Percentiles rank a stretch among this genome's conserved stretches.
Evolutionary conservation across 2,888 invertebrate genomes (phyloP).

Genomic region (Watsonalla binaria): DNA sequence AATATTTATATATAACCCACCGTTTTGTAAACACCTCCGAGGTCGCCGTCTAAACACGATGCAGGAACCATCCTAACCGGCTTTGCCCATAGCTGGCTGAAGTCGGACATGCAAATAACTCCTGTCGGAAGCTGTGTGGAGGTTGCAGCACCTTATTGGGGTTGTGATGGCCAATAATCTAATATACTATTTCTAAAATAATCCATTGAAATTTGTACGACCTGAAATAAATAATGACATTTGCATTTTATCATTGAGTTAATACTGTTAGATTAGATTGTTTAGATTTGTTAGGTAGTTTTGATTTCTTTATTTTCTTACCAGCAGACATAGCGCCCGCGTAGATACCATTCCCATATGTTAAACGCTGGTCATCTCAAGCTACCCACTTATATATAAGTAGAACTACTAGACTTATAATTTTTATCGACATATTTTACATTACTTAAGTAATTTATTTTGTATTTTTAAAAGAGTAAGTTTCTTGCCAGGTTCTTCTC

Average conservation of each 20-base stretch:
- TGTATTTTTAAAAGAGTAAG: too few species aligned
- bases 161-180: background rate
- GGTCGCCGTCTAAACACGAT: constrained; percentile 15
- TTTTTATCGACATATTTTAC: too few species aligned
- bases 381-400: too few species aligned
- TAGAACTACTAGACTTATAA: too few species aligned
- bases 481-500: too few species aligned
- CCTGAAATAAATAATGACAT: background rate
- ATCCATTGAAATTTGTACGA: background rate
- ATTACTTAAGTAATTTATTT: too few species aligned
- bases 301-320: too few species aligned
- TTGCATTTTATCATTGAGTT: background rate
- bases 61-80: constrained; percentile 29
- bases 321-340: too few species aligned
- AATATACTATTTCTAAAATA: background rate
- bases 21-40: constrained; percentile 13
- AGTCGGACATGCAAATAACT: constrained; percentile 56
- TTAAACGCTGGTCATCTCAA: too few species aligned
- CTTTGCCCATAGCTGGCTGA: constrained; percentile 32
- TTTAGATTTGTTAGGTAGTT: too few species aligned
- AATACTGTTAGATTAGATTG: too few species aligned
- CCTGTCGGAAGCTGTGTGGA: constrained; percentile 47
- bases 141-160: background rate
- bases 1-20: background rate
- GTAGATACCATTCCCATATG: too few species aligned